Evolutionary conservation across 2,797 vertebrate genomes (phyloP).

Genomic region (Squalus acanthias): DNA sequence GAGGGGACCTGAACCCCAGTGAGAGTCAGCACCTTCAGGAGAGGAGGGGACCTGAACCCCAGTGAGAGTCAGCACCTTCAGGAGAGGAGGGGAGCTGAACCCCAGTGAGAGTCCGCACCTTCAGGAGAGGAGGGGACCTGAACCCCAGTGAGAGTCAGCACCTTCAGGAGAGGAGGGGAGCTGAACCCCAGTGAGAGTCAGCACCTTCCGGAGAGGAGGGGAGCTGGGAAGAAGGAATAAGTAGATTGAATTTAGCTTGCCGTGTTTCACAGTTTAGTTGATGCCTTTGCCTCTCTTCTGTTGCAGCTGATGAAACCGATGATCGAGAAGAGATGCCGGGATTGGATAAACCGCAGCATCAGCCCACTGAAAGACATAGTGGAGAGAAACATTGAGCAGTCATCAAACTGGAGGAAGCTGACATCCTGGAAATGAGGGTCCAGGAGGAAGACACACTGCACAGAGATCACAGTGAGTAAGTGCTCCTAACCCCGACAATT

Average conservation of each 20-base stretch:
- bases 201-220: no score
- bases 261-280: neutral
- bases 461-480: neutral
- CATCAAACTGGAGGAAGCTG: constrained; percentile 9
- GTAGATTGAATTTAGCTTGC: neutral
- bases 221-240: neutral
- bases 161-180: no score
- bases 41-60: neutral
- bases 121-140: neutral
- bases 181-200: no score
- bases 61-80: neutral
- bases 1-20: neutral
- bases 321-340: neutral
- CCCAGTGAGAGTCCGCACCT: neutral
- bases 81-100: no score
- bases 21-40: neutral
- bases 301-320: neutral
- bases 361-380: neutral
- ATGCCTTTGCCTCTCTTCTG: neutral
- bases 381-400: neutral
- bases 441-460: neutral
- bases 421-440: neutral
- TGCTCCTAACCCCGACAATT: neutral
- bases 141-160: no score
- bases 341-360: neutral